These are phyloP conservation scores for Xenopus tropicalis DNA, from an alignment of 2,113 vertebrate species.

Conservation along the genomic window UCB_Xtro_10.0 CM004451.2:22660001-22660500, in stretches of 20 bases:
- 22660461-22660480: constrained; percentile 5
- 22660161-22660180: constrained; percentile 17
- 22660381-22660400: constrained; percentile 67
- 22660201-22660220: background rate
- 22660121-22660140: constrained; percentile 99
- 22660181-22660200: background rate
- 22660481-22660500: background rate
- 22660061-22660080: constrained; percentile 98
- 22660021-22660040: constrained; percentile 97
- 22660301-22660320: constrained; percentile 19
- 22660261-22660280: constrained; percentile 66
- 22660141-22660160: constrained; percentile 88
- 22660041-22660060: constrained; percentile 99
- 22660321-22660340: constrained; percentile 72
- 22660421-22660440: constrained; percentile 63
- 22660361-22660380: constrained; percentile 71
- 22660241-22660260: constrained; percentile 1
- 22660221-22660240: background rate
- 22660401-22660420: constrained; percentile 73
- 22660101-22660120: constrained; percentile 99
- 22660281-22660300: constrained; percentile 55
- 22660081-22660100: constrained; percentile 99
- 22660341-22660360: constrained; percentile 70
- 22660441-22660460: constrained; percentile 1
- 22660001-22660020: constrained; percentile 68